phyloP scores from a whole-genome alignment of 2,797 vertebrate genomes.

The Hypotaenidia philippensis region DNA sequence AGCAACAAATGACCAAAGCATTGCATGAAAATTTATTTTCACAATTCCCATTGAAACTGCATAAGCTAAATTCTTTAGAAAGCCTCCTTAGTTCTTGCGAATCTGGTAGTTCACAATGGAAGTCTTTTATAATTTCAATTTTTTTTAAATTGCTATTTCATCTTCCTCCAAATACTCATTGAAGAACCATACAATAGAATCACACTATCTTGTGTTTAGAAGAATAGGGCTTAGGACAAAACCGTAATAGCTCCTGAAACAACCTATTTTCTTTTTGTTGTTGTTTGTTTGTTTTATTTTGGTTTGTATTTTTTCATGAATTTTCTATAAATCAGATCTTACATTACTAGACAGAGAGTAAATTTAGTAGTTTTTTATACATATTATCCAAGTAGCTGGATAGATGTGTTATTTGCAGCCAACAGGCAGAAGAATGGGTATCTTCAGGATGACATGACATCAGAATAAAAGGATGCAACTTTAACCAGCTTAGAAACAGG shows the following conservation, averaged over 20 bases:
- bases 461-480: background rate
- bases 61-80: background rate
- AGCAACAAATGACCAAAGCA: background rate
- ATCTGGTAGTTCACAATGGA: background rate
- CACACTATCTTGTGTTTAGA: background rate
- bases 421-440: background rate
- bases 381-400: background rate
- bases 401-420: background rate
- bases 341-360: background rate
- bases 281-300: too few species aligned
- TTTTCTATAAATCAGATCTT: background rate
- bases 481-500: constrained; percentile 23
- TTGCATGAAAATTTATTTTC: background rate
- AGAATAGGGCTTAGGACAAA: background rate
- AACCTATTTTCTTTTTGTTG: background rate
- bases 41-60: background rate
- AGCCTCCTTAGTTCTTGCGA: background rate
- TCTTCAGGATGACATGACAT: background rate
- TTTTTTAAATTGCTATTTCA: background rate
- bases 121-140: background rate
- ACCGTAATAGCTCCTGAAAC: background rate
- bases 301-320: background rate
- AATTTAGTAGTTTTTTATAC: background rate
- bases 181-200: background rate
- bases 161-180: background rate